phyloP scores from a whole-genome alignment of 2,888 invertebrate species.

The Watsonalla cultraria region DNA sequence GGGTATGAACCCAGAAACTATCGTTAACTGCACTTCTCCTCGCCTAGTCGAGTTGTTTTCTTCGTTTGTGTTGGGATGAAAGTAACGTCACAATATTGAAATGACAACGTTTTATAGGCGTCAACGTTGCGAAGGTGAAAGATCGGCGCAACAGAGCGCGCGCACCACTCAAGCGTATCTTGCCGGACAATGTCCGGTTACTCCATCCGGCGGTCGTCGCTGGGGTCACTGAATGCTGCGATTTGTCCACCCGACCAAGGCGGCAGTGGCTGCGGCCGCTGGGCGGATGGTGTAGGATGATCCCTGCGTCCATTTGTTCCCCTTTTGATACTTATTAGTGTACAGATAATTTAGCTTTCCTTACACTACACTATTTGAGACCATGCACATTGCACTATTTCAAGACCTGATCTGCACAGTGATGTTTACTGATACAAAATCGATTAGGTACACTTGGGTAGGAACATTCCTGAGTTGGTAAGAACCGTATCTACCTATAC shows the following conservation, averaged over 20 bases:
- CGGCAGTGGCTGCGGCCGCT: background rate
- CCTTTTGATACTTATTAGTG: too few species aligned
- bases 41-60: slow-evolving; percentile 57
- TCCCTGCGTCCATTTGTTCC: too few species aligned
- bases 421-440: too few species aligned
- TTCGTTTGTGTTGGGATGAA: slow-evolving; percentile 69
- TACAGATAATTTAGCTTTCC: too few species aligned
- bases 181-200: slow-evolving; percentile 72
- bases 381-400: too few species aligned
- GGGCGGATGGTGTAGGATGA: background rate
- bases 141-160: slow-evolving; percentile 72
- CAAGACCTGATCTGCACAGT: too few species aligned
- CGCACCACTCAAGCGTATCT: slow-evolving; percentile 70
- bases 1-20: slow-evolving; percentile 64
- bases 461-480: too few species aligned
- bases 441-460: too few species aligned
- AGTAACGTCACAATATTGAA: slow-evolving; percentile 73
- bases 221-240: slow-evolving; percentile 38
- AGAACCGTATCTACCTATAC: too few species aligned
- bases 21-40: slow-evolving; percentile 41
- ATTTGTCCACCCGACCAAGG: background rate
- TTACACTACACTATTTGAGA: too few species aligned
- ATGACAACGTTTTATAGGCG: slow-evolving; percentile 77
- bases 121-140: slow-evolving; percentile 77
- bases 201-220: slow-evolving; percentile 54